Base-by-base conservation (phyloP, 2,888 invertebrate species). In the Mystacides longicornis region DNA sequence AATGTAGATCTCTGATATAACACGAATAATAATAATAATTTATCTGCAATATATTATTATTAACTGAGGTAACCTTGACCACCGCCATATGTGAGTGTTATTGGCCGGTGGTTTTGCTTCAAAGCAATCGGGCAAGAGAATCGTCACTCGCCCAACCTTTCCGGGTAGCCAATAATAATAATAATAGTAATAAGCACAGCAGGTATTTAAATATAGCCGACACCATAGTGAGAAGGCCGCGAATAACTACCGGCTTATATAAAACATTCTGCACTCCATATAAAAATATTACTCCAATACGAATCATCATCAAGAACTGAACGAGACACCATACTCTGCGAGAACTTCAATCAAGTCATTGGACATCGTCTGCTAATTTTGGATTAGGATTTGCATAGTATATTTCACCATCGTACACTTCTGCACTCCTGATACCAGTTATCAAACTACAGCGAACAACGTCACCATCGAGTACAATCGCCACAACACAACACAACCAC, bases 61-160 rank as follows among this genome's bases (percentile, higher is more conserved):
- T n/a, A n/a, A n/a, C n/a, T n/a, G n/a, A n/a, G n/a, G n/a, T 16
- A 37, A 37, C 37, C 37, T 37, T 37, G 37, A 37, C 37, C 37
- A 37, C 16, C 16, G 16, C 37, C 14, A 37, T 37, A 37, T 37
- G 14, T 37, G 37, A 37, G 37, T n/a, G n/a, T n/a, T n/a, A n/a
- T n/a, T n/a, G n/a, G n/a, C 14, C 16, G 37, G 37, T 37, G 14
- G 37, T 37, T 37, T 37, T 16, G 37, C 37, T 16, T 37, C 37
- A 37, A 37, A 37, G 37, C 37, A 37, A 37, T 37, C 37, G 37
- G 37, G 37, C 16, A n/a, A n/a, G n/a, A 37, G 37, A 37, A 37
- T 37, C 37, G 37, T 37, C 37, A 37, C 14, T 37, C n/a, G n/a
- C n/a, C n/a, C n/a, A 37, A 16, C 37, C 37, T 37, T 37, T 37